Evolutionary conservation across 2,113 vertebrate genomes (phyloP), one percentile per base, ranked within the genome.

Genomic region (Passer domesticus): DNA sequence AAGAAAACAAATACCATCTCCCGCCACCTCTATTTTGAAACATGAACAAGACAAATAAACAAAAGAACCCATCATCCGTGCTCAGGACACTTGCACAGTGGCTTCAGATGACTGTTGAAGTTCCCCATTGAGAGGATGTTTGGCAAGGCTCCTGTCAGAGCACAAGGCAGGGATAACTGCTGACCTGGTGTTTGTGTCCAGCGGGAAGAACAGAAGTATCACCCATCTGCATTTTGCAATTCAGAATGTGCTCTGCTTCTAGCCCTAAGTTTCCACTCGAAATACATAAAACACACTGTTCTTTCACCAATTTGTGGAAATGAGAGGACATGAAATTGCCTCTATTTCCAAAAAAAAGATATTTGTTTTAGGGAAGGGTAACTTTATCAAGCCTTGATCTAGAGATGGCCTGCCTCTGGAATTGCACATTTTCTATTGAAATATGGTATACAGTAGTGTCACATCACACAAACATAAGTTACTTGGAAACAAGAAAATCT

Each of bases 1-100:
- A 87, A 75, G 58, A 81, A 92, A 96, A 69, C 63, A 90, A 88
- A 78, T 31, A 27, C 58, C 23, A 47, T 58, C 39, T 68, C 85
- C 44, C 52, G 59, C 25, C 41, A 39, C 49, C 49, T 86, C 73
- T 89, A 30, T 55, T 67, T 35, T 6, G 2, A 55, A 83, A 87
- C 31, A 23, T 1, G 4, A 69, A 60, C 22, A 88, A 76, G 37
- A 87, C 6, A 44, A 72, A 78, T 25, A 76, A 52, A 75, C 13
- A 81, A 62, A 89, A 74, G 35, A 63, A 60, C 10, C 24, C 5
- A 8, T 43, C 55, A 55, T 9, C 8, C 20, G 50, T 7, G 28
- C 28, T 47, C 7, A 87, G 79, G 33, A 25, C 9, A 1, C 13
- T 11, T 49, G 1, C 8, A 49, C 37, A 5, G 10, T 8, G 41